Evolutionary conservation across 2,113 vertebrate genomes (phyloP).

Genomic region (Haemorhous mexicanus): DNA sequence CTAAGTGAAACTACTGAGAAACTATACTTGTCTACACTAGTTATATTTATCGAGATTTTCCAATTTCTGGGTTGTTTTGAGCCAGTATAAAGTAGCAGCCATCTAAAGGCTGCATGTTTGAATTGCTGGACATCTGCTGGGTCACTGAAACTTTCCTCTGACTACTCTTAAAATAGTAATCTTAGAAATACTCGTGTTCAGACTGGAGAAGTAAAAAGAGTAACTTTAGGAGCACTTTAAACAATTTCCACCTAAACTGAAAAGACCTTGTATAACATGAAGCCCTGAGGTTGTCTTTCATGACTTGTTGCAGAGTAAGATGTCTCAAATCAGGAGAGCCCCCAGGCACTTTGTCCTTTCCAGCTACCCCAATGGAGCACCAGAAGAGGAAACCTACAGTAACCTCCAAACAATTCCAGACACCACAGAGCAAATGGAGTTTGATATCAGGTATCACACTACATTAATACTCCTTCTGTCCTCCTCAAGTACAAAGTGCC

Average conservation of each 20-base stretch:
- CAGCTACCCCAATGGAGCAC: slow-evolving; percentile 11
- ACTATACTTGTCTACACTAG: not conserved
- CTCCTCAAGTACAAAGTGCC: not conserved
- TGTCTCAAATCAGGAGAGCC: slow-evolving; percentile 53
- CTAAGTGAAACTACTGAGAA: not conserved
- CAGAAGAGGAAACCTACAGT: slow-evolving; percentile 10
- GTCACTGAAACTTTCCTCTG: slow-evolving; percentile 48
- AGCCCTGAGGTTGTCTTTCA: not conserved
- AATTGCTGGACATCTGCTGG: slow-evolving; percentile 11
- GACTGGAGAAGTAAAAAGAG: not conserved
- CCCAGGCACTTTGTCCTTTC: slow-evolving; percentile 18
- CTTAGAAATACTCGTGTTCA: not conserved
- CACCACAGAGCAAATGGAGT: slow-evolving; percentile 34
- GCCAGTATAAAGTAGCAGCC: not conserved
- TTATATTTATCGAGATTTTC: slow-evolving; percentile 26
- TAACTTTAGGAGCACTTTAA: not conserved
- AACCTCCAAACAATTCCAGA: slow-evolving; percentile 19
- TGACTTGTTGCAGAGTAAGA: slow-evolving; percentile 41
- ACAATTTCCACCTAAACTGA: not conserved
- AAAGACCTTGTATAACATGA: not conserved
- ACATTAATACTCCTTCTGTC: not conserved
- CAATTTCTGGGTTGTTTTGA: slow-evolving; percentile 2
- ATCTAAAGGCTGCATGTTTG: not conserved
- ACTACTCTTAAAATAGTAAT: not conserved
- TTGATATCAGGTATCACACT: slow-evolving; percentile 60